A percentile compares a stretch with the other conserved stretches of the same genome.
Evolutionary conservation across 2,797 vertebrate genomes (phyloP).

Genomic region (Arnoldichthys spilopterus): DNA sequence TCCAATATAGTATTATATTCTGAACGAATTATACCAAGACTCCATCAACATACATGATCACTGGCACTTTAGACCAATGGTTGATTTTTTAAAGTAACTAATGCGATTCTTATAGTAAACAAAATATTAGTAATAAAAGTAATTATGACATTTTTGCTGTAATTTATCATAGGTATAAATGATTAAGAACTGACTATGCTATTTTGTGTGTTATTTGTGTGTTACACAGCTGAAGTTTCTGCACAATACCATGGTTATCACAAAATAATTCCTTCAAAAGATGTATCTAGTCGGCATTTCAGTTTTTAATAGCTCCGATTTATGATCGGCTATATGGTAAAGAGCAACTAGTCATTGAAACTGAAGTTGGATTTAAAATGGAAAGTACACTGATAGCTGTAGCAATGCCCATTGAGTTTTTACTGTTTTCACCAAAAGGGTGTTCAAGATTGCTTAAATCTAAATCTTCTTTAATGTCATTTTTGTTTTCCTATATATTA

Average conservation of each 20-base stretch:
- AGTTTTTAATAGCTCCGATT: not conserved
- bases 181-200: conserved; percentile 1
- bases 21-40: not conserved
- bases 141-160: not conserved
- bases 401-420: not conserved
- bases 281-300: not conserved
- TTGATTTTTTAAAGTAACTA: not conserved
- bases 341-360: not conserved
- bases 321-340: not conserved
- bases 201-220: conserved; percentile 4
- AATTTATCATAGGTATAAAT: conserved; percentile 5
- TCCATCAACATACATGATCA: not conserved
- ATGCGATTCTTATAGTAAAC: not conserved
- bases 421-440: not conserved
- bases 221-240: conserved; percentile 6
- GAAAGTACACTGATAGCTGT: not conserved
- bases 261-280: not conserved
- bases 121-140: not conserved
- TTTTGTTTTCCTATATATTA: conserved; percentile 23
- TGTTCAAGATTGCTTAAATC: not conserved
- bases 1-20: not conserved
- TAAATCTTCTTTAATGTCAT: not conserved
- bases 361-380: not conserved
- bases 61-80: not conserved
- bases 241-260: not conserved